phyloP scores from a whole-genome alignment of 2,113 vertebrate genomes.

The Dolichotis patagonum region DNA sequence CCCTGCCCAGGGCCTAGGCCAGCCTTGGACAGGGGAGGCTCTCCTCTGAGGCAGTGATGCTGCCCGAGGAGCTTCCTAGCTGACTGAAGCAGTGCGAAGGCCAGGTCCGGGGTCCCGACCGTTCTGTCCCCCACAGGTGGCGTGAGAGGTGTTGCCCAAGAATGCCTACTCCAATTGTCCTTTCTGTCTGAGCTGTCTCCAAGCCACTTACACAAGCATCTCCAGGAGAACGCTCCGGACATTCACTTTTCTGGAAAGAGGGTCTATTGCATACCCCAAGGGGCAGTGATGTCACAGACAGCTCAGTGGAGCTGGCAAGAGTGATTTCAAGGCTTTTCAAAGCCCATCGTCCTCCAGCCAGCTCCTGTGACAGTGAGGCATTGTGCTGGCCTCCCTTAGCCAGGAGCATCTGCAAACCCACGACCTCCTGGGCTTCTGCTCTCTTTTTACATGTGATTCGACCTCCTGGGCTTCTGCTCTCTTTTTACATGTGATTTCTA shows the following conservation, averaged over 20 bases:
- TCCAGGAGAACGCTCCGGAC: background rate
- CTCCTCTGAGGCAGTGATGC: rapidly evolving
- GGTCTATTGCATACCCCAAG: background rate
- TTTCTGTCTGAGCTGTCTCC: background rate
- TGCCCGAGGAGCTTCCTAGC: background rate
- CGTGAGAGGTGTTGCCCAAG: background rate
- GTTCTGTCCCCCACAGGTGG: background rate
- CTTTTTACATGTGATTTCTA: rapidly evolving
- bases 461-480: too few relatives aligned
- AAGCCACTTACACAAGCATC: background rate
- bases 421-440: too few relatives aligned
- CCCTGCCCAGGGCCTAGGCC: background rate
- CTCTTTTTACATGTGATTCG: too few relatives aligned
- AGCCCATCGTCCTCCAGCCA: too few relatives aligned
- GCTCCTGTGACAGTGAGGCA: rapidly evolving
- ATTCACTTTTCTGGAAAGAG: background rate
- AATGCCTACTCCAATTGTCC: background rate
- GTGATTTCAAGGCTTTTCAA: background rate
- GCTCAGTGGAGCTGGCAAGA: too few relatives aligned
- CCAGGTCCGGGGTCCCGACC: rapidly evolving
- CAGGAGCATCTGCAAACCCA: too few relatives aligned
- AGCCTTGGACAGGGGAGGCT: background rate
- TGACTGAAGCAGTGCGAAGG: background rate
- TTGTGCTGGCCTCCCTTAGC: background rate
- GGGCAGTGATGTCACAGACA: background rate